phyloP scores from a whole-genome alignment of 2,888 invertebrate species.

The Habrosyne pyritoides region DNA sequence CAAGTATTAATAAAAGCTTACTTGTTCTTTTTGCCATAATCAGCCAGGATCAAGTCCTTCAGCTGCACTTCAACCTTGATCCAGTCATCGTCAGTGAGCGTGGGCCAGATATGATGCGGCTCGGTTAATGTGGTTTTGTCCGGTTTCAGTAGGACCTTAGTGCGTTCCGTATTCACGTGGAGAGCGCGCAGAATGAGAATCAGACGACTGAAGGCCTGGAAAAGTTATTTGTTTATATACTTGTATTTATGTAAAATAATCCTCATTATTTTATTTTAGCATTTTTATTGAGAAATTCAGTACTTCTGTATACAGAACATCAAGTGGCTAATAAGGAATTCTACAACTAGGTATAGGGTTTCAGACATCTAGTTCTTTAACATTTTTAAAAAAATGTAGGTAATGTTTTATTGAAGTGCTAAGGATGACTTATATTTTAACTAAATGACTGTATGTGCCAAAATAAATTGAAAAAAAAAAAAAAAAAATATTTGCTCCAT shows the following conservation, averaged over 20 bases:
- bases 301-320: no score
- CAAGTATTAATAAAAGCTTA: slow-evolving; percentile 57
- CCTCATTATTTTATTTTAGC: no score
- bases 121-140: slow-evolving; percentile 99
- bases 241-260: neutral
- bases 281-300: no score
- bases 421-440: no score
- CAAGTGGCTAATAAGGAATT: no score
- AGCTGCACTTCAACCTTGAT: slow-evolving; percentile 99
- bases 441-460: no score
- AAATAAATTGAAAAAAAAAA: no score
- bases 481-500: no score
- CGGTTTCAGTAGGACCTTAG: slow-evolving; percentile 98
- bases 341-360: no score
- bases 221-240: neutral
- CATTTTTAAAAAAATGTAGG: no score
- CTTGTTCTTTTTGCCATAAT: slow-evolving; percentile 99
- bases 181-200: slow-evolving; percentile 98
- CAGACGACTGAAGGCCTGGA: slow-evolving; percentile 95
- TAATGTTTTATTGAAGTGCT: no score
- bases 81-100: slow-evolving; percentile 99
- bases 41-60: slow-evolving; percentile 98
- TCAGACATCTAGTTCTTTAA: no score
- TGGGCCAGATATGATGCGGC: slow-evolving; percentile 99
- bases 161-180: slow-evolving; percentile 99